Percentiles rank a stretch among this genome's conserved stretches.
phyloP scores from a whole-genome alignment of 2,797 vertebrate genomes.

The Acridotheres tristis region DNA sequence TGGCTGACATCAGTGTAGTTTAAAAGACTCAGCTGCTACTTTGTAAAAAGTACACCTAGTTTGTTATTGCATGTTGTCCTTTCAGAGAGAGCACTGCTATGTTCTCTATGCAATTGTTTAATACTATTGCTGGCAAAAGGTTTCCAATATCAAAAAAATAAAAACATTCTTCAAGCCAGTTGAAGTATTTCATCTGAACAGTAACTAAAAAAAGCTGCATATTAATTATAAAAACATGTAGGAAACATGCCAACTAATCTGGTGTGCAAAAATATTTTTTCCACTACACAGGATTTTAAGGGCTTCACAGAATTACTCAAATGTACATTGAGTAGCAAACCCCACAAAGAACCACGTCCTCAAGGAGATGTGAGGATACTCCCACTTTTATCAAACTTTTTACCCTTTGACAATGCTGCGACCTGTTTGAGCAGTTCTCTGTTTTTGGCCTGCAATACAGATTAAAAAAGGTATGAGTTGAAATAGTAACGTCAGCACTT shows the following conservation, averaged over 20 bases:
- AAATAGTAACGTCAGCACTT: neutral
- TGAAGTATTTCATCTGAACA: constrained; percentile 79
- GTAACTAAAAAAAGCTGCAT: constrained; percentile 78
- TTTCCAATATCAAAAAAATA: constrained; percentile 75
- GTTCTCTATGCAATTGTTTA: constrained; percentile 62
- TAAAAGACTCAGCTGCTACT: constrained; percentile 45
- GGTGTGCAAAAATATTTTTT: constrained; percentile 78
- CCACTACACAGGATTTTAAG: constrained; percentile 75
- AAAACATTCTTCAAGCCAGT: constrained; percentile 82
- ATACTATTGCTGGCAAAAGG: constrained; percentile 79
- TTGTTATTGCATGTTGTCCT: constrained; percentile 79
- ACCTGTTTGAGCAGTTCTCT: constrained; percentile 98
- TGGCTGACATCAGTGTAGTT: constrained; percentile 57
- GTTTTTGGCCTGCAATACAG: constrained; percentile 89
- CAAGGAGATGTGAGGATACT: constrained; percentile 91
- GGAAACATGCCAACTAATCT: constrained; percentile 75
- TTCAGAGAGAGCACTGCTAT: constrained; percentile 62
- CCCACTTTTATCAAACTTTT: constrained; percentile 97
- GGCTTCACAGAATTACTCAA: constrained; percentile 83
- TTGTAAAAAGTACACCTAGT: constrained; percentile 45
- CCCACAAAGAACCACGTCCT: constrained; percentile 65
- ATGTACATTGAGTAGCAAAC: constrained; percentile 69
- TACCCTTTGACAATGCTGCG: constrained; percentile 96
- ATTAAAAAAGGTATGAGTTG: constrained; percentile 5
- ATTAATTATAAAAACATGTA: constrained; percentile 78